Conservation (phyloP, 2,797 vertebrate genomes). For the Tenualosa ilisha region DNA sequence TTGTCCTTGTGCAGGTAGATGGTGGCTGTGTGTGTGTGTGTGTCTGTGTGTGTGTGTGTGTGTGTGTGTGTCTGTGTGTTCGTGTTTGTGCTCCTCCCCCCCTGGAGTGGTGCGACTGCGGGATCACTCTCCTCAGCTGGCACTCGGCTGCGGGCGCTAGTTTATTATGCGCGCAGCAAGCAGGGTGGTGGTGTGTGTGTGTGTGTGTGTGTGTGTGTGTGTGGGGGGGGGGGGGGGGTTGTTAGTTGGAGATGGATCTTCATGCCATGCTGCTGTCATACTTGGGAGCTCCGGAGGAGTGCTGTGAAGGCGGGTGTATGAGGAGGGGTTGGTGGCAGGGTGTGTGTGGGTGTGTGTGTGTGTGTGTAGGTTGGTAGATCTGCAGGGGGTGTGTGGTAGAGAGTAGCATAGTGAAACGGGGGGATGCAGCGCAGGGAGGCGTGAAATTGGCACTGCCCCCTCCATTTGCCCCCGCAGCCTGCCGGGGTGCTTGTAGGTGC, state of each 20-base stretch:
- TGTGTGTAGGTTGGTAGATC: background rate
- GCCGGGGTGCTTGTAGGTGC: slow-evolving; percentile 7
- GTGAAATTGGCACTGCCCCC: slow-evolving; percentile 76
- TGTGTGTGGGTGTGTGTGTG: background rate
- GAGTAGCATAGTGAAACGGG: slow-evolving; percentile 46
- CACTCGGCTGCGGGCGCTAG: background rate
- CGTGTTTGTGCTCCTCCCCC: background rate
- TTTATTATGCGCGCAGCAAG: slow-evolving; percentile 48
- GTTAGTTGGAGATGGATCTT: slow-evolving; percentile 63
- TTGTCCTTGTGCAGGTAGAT: slow-evolving; percentile 28
- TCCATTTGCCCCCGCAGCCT: slow-evolving; percentile 24
- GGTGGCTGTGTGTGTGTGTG: background rate
- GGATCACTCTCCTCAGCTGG: background rate
- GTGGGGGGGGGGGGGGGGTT: slow-evolving; percentile 34
- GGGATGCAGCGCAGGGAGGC: slow-evolving; percentile 69
- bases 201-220: too few species aligned
- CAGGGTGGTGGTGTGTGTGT: too few species aligned
- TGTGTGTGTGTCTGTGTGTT: background rate
- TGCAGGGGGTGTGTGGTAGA: slow-evolving; percentile 28
- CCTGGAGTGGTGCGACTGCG: background rate
- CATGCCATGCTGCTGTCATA: slow-evolving; percentile 58
- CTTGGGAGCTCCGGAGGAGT: slow-evolving; percentile 39
- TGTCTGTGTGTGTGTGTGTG: background rate
- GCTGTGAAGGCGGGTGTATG: slow-evolving; percentile 29
- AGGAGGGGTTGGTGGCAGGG: slow-evolving; percentile 24